phyloP scores from a whole-genome alignment of 2,888 invertebrate genomes.

The Apeira syringaria region DNA sequence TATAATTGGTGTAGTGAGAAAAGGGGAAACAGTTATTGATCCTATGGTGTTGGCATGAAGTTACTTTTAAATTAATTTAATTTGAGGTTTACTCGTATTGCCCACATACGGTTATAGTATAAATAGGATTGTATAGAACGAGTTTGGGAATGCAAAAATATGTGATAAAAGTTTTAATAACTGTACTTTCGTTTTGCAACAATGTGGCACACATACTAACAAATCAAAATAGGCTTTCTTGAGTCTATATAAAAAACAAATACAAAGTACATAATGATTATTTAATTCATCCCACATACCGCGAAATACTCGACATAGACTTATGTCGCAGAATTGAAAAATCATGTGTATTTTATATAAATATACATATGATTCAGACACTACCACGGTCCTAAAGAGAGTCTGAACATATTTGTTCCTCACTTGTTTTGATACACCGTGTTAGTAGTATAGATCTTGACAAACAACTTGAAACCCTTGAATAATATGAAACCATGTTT shows the following conservation, averaged over 20 bases:
- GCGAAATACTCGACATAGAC: too few species aligned
- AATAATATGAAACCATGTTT: too few species aligned
- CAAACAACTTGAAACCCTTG: too few species aligned
- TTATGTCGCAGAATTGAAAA: too few species aligned
- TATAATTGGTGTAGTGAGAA: constrained; percentile 72
- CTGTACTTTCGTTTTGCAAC: constrained; percentile 12
- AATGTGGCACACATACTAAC: constrained; percentile 8
- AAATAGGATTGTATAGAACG: neutral
- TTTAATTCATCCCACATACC: too few species aligned
- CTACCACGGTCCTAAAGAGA: too few species aligned
- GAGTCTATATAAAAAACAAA: neutral
- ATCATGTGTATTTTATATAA: too few species aligned
- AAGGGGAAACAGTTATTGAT: constrained; percentile 56
- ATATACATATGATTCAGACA: too few species aligned
- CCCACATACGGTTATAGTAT: too few species aligned
- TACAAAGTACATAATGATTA: too few species aligned
- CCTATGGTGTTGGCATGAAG: constrained; percentile 48
- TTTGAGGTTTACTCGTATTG: too few species aligned
- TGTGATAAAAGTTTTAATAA: constrained; percentile 21
- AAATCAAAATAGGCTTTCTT: constrained; percentile 3
- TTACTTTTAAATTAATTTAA: constrained; percentile 2
- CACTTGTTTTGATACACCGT: neutral
- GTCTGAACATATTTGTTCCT: constrained; percentile 8
- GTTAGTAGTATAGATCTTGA: too few species aligned
- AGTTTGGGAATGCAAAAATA: constrained; percentile 12